Percentiles rank a stretch among this genome's conserved stretches.
Conservation (phyloP, 2,797 vertebrate genomes). For the Leptatherina wallacei region DNA sequence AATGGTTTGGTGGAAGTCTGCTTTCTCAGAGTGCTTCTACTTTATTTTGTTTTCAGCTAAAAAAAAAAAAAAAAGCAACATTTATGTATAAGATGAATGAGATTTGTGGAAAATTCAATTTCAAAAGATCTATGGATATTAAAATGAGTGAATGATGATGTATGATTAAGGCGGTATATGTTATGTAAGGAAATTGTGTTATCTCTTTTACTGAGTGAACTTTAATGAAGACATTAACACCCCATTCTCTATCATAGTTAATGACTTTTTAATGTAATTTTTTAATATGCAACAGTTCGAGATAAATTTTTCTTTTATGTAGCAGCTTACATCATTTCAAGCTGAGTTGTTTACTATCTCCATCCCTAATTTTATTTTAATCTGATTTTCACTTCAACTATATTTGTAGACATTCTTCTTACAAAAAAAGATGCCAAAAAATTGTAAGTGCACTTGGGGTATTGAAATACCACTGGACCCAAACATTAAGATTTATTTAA, state of each 20-base stretch:
- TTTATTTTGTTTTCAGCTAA: neutral
- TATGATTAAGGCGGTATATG: slow-evolving; percentile 20
- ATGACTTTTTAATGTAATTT: slow-evolving; percentile 57
- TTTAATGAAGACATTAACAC: slow-evolving; percentile 57
- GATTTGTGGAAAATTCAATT: slow-evolving; percentile 4
- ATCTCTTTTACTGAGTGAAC: slow-evolving; percentile 44
- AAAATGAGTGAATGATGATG: slow-evolving; percentile 4
- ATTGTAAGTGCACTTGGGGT: neutral
- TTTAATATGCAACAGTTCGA: neutral
- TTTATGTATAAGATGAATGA: neutral
- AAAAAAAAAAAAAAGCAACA: neutral
- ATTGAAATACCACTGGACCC: neutral
- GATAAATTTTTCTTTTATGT: slow-evolving; percentile 20
- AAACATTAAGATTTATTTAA: neutral
- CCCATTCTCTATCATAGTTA: slow-evolving; percentile 34
- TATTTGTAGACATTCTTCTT: neutral
- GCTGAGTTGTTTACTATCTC: neutral
- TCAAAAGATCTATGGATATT: slow-evolving; percentile 13
- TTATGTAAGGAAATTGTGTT: slow-evolving; percentile 41
- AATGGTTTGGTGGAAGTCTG: neutral
- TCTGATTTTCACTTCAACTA: neutral
- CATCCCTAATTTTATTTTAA: neutral
- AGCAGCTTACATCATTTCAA: neutral
- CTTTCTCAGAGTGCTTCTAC: too few relatives aligned
- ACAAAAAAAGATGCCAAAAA: neutral